Evolutionary conservation across 2,888 invertebrate species (phyloP).

Genomic region (Chironomus riparius): DNA sequence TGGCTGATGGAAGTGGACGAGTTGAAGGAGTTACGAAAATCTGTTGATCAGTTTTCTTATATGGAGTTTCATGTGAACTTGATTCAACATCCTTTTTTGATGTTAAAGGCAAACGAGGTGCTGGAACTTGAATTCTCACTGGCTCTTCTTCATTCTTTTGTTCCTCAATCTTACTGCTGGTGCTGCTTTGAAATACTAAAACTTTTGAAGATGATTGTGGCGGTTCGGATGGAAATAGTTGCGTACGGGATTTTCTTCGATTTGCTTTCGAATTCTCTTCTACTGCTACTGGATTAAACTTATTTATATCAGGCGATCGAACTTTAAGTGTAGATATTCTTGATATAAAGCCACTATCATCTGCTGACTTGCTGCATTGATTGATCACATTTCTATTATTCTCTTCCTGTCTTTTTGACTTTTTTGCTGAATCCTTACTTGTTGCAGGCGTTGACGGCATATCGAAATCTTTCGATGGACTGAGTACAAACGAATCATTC

Average conservation of each 20-base stretch:
- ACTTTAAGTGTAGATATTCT: neutral
- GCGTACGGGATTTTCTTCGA: neutral
- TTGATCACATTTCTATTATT: slow-evolving; percentile 23
- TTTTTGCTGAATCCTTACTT: neutral
- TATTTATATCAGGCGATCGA: neutral
- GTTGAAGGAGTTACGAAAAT: slow-evolving; percentile 38
- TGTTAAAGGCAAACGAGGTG: neutral
- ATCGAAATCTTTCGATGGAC: slow-evolving; percentile 33
- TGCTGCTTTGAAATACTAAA: neutral
- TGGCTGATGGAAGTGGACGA: slow-evolving; percentile 1
- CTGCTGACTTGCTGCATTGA: neutral
- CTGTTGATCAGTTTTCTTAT: neutral
- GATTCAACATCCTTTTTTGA: neutral
- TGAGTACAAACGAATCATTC: slow-evolving; percentile 39
- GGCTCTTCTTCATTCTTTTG: neutral
- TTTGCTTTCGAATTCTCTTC: neutral
- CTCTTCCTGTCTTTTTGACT: neutral
- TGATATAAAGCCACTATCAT: neutral
- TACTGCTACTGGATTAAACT: neutral
- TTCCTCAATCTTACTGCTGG: neutral
- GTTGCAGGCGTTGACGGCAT: neutral
- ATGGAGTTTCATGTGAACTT: neutral
- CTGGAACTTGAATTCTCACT: neutral
- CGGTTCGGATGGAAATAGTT: neutral
- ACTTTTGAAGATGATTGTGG: neutral